Evolutionary conservation across 2,888 invertebrate genomes (phyloP).

Genomic region (Cephus runcator): DNA sequence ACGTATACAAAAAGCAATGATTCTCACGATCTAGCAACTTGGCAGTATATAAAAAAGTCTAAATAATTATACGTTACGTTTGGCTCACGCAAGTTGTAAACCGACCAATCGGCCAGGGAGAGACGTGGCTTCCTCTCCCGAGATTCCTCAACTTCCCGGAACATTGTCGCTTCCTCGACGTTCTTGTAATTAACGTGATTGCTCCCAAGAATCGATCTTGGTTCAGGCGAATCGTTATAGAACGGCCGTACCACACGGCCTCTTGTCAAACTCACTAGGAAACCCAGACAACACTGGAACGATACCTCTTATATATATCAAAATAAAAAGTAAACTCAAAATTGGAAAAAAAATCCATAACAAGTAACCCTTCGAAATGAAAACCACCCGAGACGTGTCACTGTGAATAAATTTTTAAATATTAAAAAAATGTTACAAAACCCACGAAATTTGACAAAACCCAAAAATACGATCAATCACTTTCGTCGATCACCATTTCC

Average conservation of each 20-base stretch:
- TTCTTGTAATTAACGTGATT: not conserved
- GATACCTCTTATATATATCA: slow-evolving; percentile 20
- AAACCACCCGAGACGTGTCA: not conserved
- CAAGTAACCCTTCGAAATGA: not conserved
- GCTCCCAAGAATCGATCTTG: not conserved
- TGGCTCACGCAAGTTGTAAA: slow-evolving; percentile 61
- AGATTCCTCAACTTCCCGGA: slow-evolving; percentile 2
- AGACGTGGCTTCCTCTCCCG: slow-evolving; percentile 30
- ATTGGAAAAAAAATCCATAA: slow-evolving; percentile 1
- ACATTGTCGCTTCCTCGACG: not conserved
- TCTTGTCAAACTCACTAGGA: not conserved
- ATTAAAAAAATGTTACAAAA: no score
- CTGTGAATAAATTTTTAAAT: not conserved
- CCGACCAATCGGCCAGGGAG: slow-evolving; percentile 59
- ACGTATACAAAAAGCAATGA: not conserved
- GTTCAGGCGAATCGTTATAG: not conserved
- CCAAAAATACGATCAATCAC: not conserved
- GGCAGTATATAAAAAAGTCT: slow-evolving; percentile 3
- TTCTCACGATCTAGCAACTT: not conserved
- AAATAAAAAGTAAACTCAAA: slow-evolving; percentile 17
- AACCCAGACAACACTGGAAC: not conserved
- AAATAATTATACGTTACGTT: slow-evolving; percentile 39
- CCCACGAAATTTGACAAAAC: no score
- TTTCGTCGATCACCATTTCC: not conserved
- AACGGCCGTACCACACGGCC: not conserved